Percentiles rank a stretch among this genome's conserved stretches.
Conservation (phyloP, 2,113 vertebrate species). For the human region DNA sequence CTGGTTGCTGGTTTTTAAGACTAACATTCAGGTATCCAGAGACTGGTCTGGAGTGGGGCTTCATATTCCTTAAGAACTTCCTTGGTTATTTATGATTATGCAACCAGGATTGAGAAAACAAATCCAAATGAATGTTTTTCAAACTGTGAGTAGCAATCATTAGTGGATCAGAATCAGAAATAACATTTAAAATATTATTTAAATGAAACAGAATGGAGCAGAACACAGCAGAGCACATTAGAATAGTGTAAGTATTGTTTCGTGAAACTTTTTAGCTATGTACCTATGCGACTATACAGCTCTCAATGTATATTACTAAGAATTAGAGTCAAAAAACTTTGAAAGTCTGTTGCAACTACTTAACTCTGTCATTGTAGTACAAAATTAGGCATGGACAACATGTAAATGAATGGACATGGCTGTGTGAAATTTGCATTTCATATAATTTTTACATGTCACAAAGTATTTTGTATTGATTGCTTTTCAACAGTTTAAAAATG, state of each 20-base stretch:
- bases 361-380: background rate
- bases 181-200: constrained; percentile 13
- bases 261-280: background rate
- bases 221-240: background rate
- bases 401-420: background rate
- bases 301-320: background rate
- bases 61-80: background rate
- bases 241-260: background rate
- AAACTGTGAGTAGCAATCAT: background rate
- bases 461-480: background rate
- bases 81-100: background rate
- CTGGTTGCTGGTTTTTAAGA: background rate
- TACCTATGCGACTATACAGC: background rate
- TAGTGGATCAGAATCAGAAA: background rate
- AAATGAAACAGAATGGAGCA: background rate
- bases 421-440: background rate
- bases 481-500: background rate
- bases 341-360: background rate
- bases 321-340: background rate
- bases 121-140: background rate
- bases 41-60: background rate
- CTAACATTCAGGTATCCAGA: background rate
- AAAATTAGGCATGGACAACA: background rate
- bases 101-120: background rate
- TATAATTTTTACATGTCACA: background rate